Evolutionary conservation across 2,888 invertebrate genomes (phyloP).

Genomic region (Steinernema carpocapsae): DNA sequence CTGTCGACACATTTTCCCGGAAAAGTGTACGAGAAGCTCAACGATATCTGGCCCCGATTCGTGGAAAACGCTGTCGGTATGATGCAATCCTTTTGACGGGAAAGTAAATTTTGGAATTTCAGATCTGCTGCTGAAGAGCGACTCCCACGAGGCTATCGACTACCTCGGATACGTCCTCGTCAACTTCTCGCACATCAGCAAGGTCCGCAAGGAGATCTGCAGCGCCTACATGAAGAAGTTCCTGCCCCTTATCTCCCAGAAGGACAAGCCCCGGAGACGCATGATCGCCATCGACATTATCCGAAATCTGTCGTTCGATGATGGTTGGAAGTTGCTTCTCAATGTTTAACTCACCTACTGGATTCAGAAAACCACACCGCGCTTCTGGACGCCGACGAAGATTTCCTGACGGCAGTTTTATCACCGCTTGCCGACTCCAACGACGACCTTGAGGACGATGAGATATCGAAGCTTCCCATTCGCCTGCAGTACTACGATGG

Average conservation of each 20-base stretch:
- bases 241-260: constrained; percentile 34
- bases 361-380: constrained; percentile 54
- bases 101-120: neutral
- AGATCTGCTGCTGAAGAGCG: constrained; percentile 30
- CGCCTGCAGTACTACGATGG: constrained; percentile 61
- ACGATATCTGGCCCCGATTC: constrained; percentile 6
- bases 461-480: constrained; percentile 56
- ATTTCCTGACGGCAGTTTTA: constrained; percentile 54
- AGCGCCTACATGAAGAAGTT: constrained; percentile 27
- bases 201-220: constrained; percentile 31
- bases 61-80: neutral
- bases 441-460: constrained; percentile 56
- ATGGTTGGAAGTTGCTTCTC: constrained; percentile 31
- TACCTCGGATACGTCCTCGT: constrained; percentile 37
- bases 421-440: constrained; percentile 55
- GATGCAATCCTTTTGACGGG: neutral
- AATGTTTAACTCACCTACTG: too few species aligned
- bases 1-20: constrained; percentile 19
- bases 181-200: constrained; percentile 32
- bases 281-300: constrained; percentile 36
- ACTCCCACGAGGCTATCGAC: neutral
- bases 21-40: constrained; percentile 4
- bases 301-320: constrained; percentile 37
- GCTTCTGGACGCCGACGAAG: constrained; percentile 55
- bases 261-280: constrained; percentile 7